Evolutionary conservation across 2,888 invertebrate species (phyloP).

Genomic region (Drosophila falleni): DNA sequence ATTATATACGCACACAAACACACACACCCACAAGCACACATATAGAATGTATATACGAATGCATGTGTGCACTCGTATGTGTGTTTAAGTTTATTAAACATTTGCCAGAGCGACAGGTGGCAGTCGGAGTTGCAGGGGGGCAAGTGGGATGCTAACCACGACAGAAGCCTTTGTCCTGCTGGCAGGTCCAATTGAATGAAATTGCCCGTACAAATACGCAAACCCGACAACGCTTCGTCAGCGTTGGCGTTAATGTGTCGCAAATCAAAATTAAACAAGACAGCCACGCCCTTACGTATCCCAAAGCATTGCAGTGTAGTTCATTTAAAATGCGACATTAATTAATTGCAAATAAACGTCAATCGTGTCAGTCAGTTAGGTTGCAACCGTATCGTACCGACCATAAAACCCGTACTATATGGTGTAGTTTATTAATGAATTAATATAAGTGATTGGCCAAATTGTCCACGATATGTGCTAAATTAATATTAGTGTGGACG

Average conservation of each 20-base stretch:
- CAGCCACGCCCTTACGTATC: conserved; percentile 45
- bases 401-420: too few relatives aligned
- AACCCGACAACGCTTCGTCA: background rate
- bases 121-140: background rate
- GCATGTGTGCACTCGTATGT: conserved; percentile 34
- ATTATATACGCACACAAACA: conserved; percentile 42
- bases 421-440: conserved; percentile 11
- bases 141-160: conserved; percentile 24
- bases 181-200: conserved; percentile 73
- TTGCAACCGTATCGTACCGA: too few relatives aligned
- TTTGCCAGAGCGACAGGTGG: conserved; percentile 26
- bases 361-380: conserved; percentile 41
- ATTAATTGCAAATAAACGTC: conserved; percentile 77
- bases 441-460: conserved; percentile 48
- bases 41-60: background rate
- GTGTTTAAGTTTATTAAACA: conserved; percentile 76
- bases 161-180: conserved; percentile 31
- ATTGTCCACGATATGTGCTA: conserved; percentile 63
- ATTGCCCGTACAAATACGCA: conserved; percentile 57
- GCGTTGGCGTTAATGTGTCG: conserved; percentile 64
- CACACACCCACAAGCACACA: conserved; percentile 17
- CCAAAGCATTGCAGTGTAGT: conserved; percentile 44
- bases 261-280: conserved; percentile 74
- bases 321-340: conserved; percentile 77
- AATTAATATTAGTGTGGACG: conserved; percentile 17